A percentile compares a stretch with the other conserved stretches of the same genome.
These are phyloP conservation scores for Rissa tridactyla DNA, from an alignment of 2,113 vertebrate species.

Conservation along the genomic window DNA sequence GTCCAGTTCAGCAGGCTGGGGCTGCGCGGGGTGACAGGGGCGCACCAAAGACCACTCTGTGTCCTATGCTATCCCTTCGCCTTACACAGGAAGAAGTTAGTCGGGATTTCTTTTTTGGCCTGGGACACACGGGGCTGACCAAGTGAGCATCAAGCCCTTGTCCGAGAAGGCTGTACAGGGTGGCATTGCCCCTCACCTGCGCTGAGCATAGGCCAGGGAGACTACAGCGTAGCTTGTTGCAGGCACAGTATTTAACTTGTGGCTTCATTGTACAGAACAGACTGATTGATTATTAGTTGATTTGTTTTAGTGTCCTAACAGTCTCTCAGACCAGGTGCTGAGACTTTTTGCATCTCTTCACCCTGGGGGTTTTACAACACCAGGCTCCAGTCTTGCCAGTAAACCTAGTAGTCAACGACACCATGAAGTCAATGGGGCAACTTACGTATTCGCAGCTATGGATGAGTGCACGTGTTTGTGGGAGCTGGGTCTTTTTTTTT, in stretches of 20 bases:
- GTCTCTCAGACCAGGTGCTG: not conserved
- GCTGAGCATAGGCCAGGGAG: no score
- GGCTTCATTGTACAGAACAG: not conserved
- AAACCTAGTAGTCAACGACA: not conserved
- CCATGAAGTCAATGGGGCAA: not conserved
- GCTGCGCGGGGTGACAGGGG: not conserved
- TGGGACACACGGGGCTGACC: not conserved
- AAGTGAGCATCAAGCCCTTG: not conserved
- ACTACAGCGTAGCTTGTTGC: not conserved
- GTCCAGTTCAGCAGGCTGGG: not conserved
- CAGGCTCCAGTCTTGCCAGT: not conserved
- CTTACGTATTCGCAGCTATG: not conserved
- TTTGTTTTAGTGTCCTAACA: not conserved
- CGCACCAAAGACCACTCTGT: fast-evolving
- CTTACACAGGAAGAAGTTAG: not conserved
- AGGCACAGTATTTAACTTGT: not conserved
- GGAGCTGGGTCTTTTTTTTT: not conserved
- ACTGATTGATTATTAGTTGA: not conserved
- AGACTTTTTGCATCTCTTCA: not conserved
- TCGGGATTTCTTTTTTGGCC: not conserved
- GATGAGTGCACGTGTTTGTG: not conserved
- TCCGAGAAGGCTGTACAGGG: not conserved
- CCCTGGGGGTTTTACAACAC: fast-evolving
- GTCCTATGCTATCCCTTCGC: not conserved
- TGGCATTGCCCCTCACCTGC: not conserved